Evolutionary conservation across 2,113 vertebrate genomes (phyloP).

Genomic region (Cyanoliseus patagonus): DNA sequence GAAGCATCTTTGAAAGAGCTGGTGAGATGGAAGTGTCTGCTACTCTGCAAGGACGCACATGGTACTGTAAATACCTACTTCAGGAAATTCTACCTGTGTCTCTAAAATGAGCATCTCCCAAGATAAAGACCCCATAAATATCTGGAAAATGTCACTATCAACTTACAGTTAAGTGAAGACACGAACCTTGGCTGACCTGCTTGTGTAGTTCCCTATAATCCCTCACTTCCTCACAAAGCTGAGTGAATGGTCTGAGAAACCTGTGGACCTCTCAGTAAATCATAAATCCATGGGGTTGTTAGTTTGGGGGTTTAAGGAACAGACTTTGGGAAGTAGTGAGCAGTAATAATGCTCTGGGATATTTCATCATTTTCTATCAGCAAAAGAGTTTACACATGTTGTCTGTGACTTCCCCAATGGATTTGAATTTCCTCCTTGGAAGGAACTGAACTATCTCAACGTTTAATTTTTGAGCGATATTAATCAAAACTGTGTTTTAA

Average conservation of each 20-base stretch:
- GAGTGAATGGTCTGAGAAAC: slow-evolving; percentile 65
- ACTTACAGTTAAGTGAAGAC: slow-evolving; percentile 45
- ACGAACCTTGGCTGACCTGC: slow-evolving; percentile 77
- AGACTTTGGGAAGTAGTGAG: slow-evolving; percentile 73
- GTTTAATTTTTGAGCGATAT: slow-evolving; percentile 56
- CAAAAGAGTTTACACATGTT: slow-evolving; percentile 59
- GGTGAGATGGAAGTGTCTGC: not conserved
- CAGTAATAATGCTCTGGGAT: slow-evolving; percentile 69
- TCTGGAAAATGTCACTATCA: slow-evolving; percentile 69
- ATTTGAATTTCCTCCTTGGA: slow-evolving; percentile 67
- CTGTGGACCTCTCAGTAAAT: slow-evolving; percentile 60
- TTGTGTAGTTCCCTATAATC: slow-evolving; percentile 66
- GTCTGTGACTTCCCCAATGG: slow-evolving; percentile 39
- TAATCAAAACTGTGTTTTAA: slow-evolving; percentile 68
- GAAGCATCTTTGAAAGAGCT: not conserved
- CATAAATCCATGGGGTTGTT: slow-evolving; percentile 66
- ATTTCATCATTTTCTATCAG: slow-evolving; percentile 64
- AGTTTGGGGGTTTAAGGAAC: slow-evolving; percentile 60
- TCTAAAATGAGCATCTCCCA: slow-evolving; percentile 49
- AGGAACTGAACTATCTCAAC: slow-evolving; percentile 33
- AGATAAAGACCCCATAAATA: slow-evolving; percentile 61
- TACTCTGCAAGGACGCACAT: not conserved
- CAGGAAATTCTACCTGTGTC: slow-evolving; percentile 41
- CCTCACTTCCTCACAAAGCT: slow-evolving; percentile 67
- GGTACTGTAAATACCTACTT: not conserved